A percentile compares a stretch with the other conserved stretches of the same genome.
phyloP scores from a whole-genome alignment of 2,888 invertebrate genomes.

The Thera obeliscata region DNA sequence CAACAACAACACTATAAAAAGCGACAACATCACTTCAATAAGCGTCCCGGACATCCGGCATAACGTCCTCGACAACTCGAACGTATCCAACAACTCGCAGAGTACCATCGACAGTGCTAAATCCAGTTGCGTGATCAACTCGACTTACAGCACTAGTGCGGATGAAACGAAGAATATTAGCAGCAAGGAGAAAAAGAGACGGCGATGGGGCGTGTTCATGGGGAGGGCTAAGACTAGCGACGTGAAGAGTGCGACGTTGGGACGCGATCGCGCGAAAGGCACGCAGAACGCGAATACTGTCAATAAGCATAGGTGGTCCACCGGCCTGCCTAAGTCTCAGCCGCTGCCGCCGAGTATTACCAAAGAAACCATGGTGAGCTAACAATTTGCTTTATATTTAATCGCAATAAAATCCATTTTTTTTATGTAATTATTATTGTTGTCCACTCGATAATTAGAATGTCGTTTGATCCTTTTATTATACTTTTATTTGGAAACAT shows the following conservation, averaged over 20 bases:
- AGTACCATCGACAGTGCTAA: slow-evolving; percentile 57
- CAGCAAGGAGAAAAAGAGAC: slow-evolving; percentile 85
- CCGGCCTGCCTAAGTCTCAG: slow-evolving; percentile 87
- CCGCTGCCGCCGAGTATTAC: slow-evolving; percentile 90
- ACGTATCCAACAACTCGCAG: slow-evolving; percentile 45
- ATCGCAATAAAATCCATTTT: not conserved
- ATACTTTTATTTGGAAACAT: too few species aligned
- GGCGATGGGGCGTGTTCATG: slow-evolving; percentile 89
- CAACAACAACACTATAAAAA: slow-evolving; percentile 65
- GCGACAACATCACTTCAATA: slow-evolving; percentile 75
- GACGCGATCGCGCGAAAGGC: slow-evolving; percentile 85
- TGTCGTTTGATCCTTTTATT: too few species aligned
- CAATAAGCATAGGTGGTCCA: slow-evolving; percentile 88
- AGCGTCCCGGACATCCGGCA: slow-evolving; percentile 53
- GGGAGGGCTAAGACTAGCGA: slow-evolving; percentile 85
- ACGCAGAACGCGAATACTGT: slow-evolving; percentile 59
- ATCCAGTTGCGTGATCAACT: slow-evolving; percentile 61
- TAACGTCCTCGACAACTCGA: slow-evolving; percentile 36
- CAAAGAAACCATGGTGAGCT: slow-evolving; percentile 90
- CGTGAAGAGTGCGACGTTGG: slow-evolving; percentile 88
- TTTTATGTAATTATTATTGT: not conserved
- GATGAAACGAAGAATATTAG: slow-evolving; percentile 56
- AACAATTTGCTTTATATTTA: too few species aligned
- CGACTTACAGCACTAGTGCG: slow-evolving; percentile 64
- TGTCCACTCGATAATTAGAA: too few species aligned